A percentile compares a stretch with the other conserved stretches of the same genome.
Evolutionary conservation across 2,888 invertebrate species (phyloP).

Genomic region (Drosophila peninsularis): DNA sequence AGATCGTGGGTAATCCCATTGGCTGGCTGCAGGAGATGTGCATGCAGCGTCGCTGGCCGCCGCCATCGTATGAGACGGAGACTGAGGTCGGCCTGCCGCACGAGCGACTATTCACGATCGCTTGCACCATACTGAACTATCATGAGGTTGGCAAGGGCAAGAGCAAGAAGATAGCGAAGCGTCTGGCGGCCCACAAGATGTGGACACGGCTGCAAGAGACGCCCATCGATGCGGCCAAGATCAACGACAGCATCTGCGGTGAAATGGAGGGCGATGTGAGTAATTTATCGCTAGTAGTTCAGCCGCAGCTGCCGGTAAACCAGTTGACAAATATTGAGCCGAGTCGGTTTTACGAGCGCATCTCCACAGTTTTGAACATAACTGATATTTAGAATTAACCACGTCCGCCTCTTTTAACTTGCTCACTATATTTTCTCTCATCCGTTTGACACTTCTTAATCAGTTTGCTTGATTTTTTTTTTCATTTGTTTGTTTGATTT

Average conservation of each 20-base stretch:
- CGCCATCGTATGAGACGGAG: conserved; percentile 95
- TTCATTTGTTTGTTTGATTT: not conserved
- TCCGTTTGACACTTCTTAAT: not conserved
- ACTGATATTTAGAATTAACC: conserved; percentile 33
- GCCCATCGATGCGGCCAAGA: conserved; percentile 89
- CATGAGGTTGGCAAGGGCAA: conserved; percentile 95
- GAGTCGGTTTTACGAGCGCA: conserved; percentile 36
- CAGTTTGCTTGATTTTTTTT: not conserved
- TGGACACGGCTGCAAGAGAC: conserved; percentile 93
- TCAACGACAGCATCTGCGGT: conserved; percentile 87
- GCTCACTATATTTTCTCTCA: not conserved
- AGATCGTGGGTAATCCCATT: conserved; percentile 95
- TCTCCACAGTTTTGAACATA: conserved; percentile 26
- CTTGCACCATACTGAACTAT: conserved; percentile 94
- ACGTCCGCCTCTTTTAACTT: not conserved
- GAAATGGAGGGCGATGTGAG: conserved; percentile 89
- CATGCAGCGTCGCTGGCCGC: conserved; percentile 97
- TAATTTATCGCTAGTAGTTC: conserved; percentile 37
- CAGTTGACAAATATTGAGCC: conserved; percentile 8
- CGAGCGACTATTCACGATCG: conserved; percentile 96
- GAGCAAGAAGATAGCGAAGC: conserved; percentile 97
- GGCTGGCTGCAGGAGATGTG: conserved; percentile 98
- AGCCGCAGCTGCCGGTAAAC: conserved; percentile 4
- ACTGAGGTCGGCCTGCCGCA: conserved; percentile 91
- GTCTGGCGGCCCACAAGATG: conserved; percentile 98